phyloP scores from a whole-genome alignment of 2,888 invertebrate species.

The Coecobrya sp. region DNA sequence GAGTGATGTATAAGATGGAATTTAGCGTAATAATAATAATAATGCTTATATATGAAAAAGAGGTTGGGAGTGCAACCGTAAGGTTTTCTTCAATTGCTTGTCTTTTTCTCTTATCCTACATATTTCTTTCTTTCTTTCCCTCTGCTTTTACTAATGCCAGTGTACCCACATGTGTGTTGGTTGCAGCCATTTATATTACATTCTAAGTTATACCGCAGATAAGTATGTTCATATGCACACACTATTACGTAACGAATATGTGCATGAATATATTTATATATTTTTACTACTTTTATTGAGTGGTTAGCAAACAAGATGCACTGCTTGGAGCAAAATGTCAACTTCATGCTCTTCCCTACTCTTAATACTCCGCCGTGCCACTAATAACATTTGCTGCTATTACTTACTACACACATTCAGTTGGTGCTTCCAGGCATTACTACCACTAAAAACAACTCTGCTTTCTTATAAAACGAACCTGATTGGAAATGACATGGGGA shows the following conservation, averaged over 20 bases:
- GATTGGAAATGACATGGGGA: conserved; percentile 40
- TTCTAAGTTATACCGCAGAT: too few relatives aligned
- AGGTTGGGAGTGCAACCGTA: conserved; percentile 42
- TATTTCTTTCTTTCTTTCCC: background rate
- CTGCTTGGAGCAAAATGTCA: conserved; percentile 70
- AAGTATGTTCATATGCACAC: too few relatives aligned
- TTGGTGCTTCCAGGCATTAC: background rate
- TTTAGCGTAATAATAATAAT: conserved; percentile 67
- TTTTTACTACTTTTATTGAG: conserved; percentile 59
- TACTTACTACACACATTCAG: background rate
- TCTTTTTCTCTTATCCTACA: conserved; percentile 32
- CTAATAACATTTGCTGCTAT: conserved; percentile 39
- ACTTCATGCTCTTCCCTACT: background rate
- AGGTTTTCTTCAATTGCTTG: conserved; percentile 70
- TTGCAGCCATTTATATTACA: background rate
- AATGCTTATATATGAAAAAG: conserved; percentile 9
- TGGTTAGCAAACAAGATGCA: conserved; percentile 68
- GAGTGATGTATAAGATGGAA: conserved; percentile 61
- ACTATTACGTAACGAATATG: too few relatives aligned
- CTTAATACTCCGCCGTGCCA: background rate
- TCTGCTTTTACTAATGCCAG: background rate
- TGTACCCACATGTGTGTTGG: background rate
- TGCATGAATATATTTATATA: background rate
- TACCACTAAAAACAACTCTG: background rate
- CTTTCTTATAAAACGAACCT: background rate